Evolutionary conservation across 2,113 vertebrate genomes (phyloP).

Genomic region (Daphoenositta chrysoptera): DNA sequence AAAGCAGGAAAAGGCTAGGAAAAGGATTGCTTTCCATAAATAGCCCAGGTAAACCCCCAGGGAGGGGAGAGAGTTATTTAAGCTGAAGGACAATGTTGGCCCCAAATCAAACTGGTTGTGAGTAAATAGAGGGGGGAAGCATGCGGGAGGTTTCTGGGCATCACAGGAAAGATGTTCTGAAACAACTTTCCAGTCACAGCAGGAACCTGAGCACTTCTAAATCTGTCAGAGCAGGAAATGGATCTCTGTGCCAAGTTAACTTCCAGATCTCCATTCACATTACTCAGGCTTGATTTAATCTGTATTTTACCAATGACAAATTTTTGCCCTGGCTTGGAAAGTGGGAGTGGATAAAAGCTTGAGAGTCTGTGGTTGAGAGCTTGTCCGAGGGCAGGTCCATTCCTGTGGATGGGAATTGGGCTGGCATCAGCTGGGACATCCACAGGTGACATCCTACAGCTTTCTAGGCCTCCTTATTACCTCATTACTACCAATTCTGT

Average conservation of each 20-base stretch:
- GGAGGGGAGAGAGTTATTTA: conserved; percentile 49
- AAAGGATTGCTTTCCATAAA: conserved; percentile 20
- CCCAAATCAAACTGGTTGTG: conserved; percentile 41
- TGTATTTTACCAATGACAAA: neutral
- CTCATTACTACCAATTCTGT: neutral
- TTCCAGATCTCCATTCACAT: conserved; percentile 19
- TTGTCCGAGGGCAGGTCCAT: neutral
- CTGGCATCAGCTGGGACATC: neutral
- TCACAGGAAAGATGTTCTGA: conserved; percentile 65
- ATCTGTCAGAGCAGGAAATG: conserved; percentile 24
- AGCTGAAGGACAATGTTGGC: conserved; percentile 55
- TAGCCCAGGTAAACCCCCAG: neutral
- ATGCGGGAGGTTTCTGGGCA: conserved; percentile 32
- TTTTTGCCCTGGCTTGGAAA: neutral
- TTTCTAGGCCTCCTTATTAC: neutral
- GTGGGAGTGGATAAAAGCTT: neutral
- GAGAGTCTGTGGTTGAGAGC: neutral
- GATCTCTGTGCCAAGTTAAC: neutral
- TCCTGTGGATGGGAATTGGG: neutral
- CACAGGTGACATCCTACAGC: neutral
- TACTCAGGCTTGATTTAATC: conserved; percentile 10
- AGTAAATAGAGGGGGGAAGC: conserved; percentile 48
- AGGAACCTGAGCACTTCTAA: conserved; percentile 51
- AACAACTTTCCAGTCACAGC: conserved; percentile 42
- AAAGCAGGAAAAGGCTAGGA: conserved; percentile 25